phyloP scores from a whole-genome alignment of 2,888 invertebrate species.

The Drosophila mulleri region DNA sequence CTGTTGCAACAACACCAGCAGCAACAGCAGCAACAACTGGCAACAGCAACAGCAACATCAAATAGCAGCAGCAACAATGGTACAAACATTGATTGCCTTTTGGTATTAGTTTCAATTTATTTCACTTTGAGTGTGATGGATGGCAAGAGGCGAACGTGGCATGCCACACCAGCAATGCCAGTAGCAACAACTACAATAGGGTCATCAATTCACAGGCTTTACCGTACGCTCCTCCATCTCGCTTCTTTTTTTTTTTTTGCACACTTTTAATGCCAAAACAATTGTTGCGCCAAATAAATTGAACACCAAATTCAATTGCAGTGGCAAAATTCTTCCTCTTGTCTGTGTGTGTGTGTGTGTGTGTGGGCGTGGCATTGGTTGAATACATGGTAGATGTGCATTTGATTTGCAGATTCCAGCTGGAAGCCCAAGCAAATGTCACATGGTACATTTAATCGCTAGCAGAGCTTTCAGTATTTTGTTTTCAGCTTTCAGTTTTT shows the following conservation, averaged over 20 bases:
- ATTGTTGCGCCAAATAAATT: constrained; percentile 73
- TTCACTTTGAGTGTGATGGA: constrained; percentile 79
- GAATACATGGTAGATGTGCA: not conserved
- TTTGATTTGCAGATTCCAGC: not conserved
- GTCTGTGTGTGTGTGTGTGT: not conserved
- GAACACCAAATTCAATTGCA: constrained; percentile 55
- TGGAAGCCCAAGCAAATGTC: constrained; percentile 1
- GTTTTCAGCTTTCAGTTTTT: constrained; percentile 17
- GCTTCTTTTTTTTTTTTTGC: constrained; percentile 29
- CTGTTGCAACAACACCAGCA: constrained; percentile 39
- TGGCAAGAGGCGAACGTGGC: constrained; percentile 67
- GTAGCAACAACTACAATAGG: constrained; percentile 39
- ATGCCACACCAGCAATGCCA: constrained; percentile 39
- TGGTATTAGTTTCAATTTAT: constrained; percentile 80
- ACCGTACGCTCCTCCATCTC: constrained; percentile 20
- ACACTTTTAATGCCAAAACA: constrained; percentile 75
- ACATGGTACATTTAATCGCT: constrained; percentile 39
- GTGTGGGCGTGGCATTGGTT: constrained; percentile 6
- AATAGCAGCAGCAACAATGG: constrained; percentile 19
- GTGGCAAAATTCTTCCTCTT: constrained; percentile 23
- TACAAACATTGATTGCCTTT: constrained; percentile 76
- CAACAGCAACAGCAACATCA: constrained; percentile 8
- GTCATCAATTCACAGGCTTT: constrained; percentile 57
- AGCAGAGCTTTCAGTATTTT: constrained; percentile 2
- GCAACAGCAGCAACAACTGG: constrained; percentile 14